Evolutionary conservation across 2,888 invertebrate species (phyloP).

Genomic region (Metopia argyrocephala): DNA sequence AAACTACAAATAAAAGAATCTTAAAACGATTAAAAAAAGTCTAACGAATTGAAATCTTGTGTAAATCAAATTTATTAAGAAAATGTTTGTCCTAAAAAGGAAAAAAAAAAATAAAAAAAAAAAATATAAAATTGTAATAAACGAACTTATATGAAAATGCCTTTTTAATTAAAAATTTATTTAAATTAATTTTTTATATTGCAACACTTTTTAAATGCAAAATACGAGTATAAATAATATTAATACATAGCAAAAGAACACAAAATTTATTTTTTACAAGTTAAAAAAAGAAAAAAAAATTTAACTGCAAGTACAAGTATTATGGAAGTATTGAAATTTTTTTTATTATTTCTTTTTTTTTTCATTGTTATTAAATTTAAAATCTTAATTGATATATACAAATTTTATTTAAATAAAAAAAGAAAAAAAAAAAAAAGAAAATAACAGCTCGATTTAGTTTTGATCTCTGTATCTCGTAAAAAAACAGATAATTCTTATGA

Average conservation of each 20-base stretch:
- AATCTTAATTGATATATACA: not conserved
- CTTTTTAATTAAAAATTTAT: constrained; percentile 62
- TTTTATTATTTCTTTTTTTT: constrained; percentile 10
- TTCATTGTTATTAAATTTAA: constrained; percentile 28
- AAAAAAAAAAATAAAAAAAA: constrained; percentile 16
- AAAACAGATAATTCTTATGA: not conserved
- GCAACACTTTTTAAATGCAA: constrained; percentile 16
- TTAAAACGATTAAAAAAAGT: not conserved
- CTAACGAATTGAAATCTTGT: not conserved
- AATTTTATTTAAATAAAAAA: not conserved
- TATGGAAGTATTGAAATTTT: constrained; percentile 58
- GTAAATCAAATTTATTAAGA: not conserved
- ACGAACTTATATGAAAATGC: constrained; percentile 61
- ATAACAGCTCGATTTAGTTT: constrained; percentile 59
- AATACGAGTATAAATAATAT: constrained; percentile 34
- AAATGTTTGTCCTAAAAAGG: not conserved
- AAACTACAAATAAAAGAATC: not conserved
- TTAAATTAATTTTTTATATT: constrained; percentile 59
- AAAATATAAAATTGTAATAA: constrained; percentile 12
- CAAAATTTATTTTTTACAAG: too few relatives aligned
- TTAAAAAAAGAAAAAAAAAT: not conserved
- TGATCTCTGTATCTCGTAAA: constrained; percentile 33
- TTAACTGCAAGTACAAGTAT: constrained; percentile 59
- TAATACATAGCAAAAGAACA: not conserved
- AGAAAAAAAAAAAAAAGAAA: not conserved